Evolutionary conservation across 2,797 vertebrate genomes (phyloP).

Genomic region (Chiroxiphia lanceolata): DNA sequence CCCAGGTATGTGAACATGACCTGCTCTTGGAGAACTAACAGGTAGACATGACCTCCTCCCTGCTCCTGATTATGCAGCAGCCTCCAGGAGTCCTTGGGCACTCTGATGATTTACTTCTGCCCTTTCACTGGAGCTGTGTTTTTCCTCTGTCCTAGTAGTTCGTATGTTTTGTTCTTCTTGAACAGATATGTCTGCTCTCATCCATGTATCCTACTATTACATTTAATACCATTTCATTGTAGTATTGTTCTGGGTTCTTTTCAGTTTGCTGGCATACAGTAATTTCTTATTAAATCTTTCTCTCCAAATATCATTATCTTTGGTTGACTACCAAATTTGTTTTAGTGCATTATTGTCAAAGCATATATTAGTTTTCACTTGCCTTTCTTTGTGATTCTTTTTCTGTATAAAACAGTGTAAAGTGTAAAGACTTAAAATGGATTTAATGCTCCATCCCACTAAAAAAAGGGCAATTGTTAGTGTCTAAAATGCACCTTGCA

Average conservation of each 20-base stretch:
- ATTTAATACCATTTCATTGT: background rate
- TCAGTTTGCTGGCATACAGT: background rate
- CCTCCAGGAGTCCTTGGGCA: conserved; percentile 8
- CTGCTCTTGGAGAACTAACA: background rate
- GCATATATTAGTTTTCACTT: background rate
- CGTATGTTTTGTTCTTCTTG: background rate
- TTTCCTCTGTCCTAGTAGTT: background rate
- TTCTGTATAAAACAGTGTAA: background rate
- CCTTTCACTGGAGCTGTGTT: background rate
- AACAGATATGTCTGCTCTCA: background rate
- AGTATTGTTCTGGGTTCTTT: background rate
- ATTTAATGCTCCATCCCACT: background rate
- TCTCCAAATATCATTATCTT: background rate
- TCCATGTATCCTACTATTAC: background rate
- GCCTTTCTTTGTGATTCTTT: background rate
- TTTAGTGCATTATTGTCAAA: background rate
- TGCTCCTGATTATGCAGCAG: background rate
- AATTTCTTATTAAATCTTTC: background rate
- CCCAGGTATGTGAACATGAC: background rate
- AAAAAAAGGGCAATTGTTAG: background rate
- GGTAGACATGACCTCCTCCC: conserved; percentile 29
- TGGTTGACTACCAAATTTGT: background rate
- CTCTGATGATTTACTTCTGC: background rate
- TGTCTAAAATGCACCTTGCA: background rate
- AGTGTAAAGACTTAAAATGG: background rate